Base-by-base conservation (phyloP, 37 sponge, comb jelly and placozoan genomes). In the Crambe crambe region DNA sequence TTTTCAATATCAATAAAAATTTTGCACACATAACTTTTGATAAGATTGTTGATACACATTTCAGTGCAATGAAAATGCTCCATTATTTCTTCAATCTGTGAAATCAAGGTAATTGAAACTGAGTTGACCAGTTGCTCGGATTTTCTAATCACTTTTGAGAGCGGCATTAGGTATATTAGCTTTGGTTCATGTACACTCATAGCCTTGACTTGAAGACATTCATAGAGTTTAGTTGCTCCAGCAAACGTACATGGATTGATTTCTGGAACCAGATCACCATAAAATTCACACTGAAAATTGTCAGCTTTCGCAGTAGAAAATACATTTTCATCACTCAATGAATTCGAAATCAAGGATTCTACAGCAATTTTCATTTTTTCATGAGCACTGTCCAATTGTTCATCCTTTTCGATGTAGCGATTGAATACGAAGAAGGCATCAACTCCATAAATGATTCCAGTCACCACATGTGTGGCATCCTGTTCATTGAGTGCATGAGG, bases 391-490 rank as follows among this genome's bases (percentile, higher is more conserved):
- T 5, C 10, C 8, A 8, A 37, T 9, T 6, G 5, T 27, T 68
- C 69, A 22, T 36, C 27, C 37, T 29, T 9, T 9, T 37, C 8
- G 8, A 75, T 71, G 32, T 65, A 38, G 37, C 77, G 56, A 27
- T 84, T 77, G 67, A 84, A 84, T 1, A 84, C 70, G 37, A 84
- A 84, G 72, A 84, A 84, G 1, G 85, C 85, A 18, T 84, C 85
- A 21, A 77, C 76, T 25, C 85, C 85, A 76, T 84, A 84, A n/a
- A 68, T 10, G 2, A 84, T 41, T 0, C 60, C 85, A 1, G 77
- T 84, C 8, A 84, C 85, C 15, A 84, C 72, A 38, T 84, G 85
- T 6, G 85, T 84, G 17, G 85, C 85, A 2, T 22, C 62, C 2
- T 22, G 3, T 1, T 84, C 54, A 1, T 56, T 71, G 8, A 75